Base-by-base conservation (phyloP, 2,797 vertebrate species). In the Hypotaenidia philippensis region DNA sequence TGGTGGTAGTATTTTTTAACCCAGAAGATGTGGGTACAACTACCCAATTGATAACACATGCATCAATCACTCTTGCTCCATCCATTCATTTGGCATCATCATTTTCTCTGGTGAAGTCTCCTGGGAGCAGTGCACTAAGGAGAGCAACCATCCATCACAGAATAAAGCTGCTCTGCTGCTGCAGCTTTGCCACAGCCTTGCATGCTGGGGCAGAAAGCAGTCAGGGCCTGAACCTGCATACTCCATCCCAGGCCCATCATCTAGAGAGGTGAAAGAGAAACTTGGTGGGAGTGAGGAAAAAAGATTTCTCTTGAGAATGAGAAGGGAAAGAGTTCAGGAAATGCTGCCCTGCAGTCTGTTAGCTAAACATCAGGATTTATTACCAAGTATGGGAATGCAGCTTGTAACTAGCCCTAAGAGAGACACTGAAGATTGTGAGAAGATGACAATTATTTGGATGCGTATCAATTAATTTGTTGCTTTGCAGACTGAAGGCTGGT, bases 341-440 rank as follows among this genome's bases (percentile, higher is more conserved):
- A 71, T 29, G 9, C 20, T 70, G 16, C 16, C 20, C 8, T 57
- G 31, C 3, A 0, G 23, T 53, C 36, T 80, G 16, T 59, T 75
- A 78, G 64, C 19, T 91, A 90, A 87, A 57, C 4, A 31, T n/a
- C 3, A 70, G 27, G 50, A 78, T 87, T 93, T 91, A 50, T 71
- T 88, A 38, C 16, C 21, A 60, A 45, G 11, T 34, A 69, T 66
- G 26, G 9, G 50, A 56, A 3, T 26, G 12, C 15, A 77, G 29
- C 32, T 85, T 85, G 5, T 40, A 80, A 53, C 21, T 50, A 78
- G 29, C 26, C 25, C 22, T 78, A 38, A 50, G 72, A 76, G 63
- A 87, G n/a, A 53, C 23, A n/a, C 8, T 60, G 63, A 49, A 71
- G 50, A 64, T 10, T 81, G 29, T 3, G 3, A 81, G 26, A 76